Conservation (phyloP, 2,888 invertebrate genomes). For the Stenoptilia bipunctidactyla region DNA sequence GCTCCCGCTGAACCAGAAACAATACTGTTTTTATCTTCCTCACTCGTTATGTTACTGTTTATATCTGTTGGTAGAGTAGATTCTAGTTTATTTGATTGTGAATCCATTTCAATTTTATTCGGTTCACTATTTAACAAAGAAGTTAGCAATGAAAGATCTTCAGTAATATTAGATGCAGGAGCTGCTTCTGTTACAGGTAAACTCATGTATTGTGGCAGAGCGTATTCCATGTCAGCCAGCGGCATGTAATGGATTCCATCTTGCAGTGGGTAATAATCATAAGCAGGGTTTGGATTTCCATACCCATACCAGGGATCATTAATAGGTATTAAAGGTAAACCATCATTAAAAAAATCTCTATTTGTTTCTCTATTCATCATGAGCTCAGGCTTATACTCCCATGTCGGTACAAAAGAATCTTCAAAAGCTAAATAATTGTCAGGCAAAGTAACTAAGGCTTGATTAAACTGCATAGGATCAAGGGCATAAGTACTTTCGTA, state of each 20-base stretch:
- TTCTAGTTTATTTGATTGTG: constrained; percentile 4
- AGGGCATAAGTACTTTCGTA: constrained; percentile 53
- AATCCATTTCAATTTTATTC: constrained; percentile 2
- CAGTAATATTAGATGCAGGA: background rate
- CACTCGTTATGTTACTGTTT: constrained; percentile 28
- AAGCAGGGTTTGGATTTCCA: constrained; percentile 39
- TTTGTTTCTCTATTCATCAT: constrained; percentile 35
- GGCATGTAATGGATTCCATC: constrained; percentile 51
- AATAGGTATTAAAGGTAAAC: constrained; percentile 46
- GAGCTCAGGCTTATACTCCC: constrained; percentile 53
- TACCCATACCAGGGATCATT: constrained; percentile 60
- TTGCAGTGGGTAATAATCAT: constrained; percentile 48
- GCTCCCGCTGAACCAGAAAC: background rate
- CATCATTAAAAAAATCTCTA: constrained; percentile 47
- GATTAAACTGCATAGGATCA: constrained; percentile 36
- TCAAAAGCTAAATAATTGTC: constrained; percentile 67
- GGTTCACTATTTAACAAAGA: background rate
- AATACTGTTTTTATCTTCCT: constrained; percentile 27
- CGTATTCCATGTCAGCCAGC: constrained; percentile 54
- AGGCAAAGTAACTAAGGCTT: constrained; percentile 48
- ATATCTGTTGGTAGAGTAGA: constrained; percentile 16
- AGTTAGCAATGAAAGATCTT: background rate
- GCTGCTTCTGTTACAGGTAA: constrained; percentile 38
- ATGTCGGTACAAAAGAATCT: constrained; percentile 60
- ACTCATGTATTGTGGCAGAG: constrained; percentile 55